phyloP scores from a whole-genome alignment of 2,888 invertebrate genomes.

The Volucella inflata region DNA sequence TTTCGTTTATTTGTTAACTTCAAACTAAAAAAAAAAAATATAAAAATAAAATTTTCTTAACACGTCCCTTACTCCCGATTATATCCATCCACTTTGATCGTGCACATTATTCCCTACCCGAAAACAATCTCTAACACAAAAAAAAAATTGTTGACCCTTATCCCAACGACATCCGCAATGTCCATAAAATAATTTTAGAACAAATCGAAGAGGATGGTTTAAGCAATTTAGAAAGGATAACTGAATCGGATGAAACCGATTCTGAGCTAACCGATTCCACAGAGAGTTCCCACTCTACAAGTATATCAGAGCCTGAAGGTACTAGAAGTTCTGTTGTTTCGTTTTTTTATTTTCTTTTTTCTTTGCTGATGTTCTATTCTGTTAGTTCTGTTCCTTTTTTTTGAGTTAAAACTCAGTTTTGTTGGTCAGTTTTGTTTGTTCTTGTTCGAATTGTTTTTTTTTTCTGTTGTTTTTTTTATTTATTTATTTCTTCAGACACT shows the following conservation, averaged over 20 bases:
- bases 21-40: conserved; percentile 51
- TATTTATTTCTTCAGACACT: too few species aligned
- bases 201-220: conserved; percentile 75
- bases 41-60: conserved; percentile 47
- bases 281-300: conserved; percentile 83
- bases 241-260: conserved; percentile 85
- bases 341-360: conserved; percentile 50
- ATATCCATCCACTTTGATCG: conserved; percentile 25
- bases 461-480: conserved; percentile 9
- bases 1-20: conserved; percentile 64
- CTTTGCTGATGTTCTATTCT: conserved; percentile 19
- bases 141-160: conserved; percentile 21
- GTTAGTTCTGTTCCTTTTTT: not conserved
- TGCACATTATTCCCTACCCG: conserved; percentile 48
- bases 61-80: conserved; percentile 44
- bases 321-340: conserved; percentile 73
- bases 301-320: conserved; percentile 82
- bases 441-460: not conserved
- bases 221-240: conserved; percentile 80
- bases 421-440: not conserved
- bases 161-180: conserved; percentile 20
- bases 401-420: conserved; percentile 18
- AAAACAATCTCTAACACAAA: conserved; percentile 18
- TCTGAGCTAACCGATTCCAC: conserved; percentile 85
- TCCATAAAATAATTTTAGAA: conserved; percentile 62